These are phyloP conservation scores for Eupeodes luniger DNA, from an alignment of 2,888 invertebrate genomes.

Conservation along the genomic window DNA sequence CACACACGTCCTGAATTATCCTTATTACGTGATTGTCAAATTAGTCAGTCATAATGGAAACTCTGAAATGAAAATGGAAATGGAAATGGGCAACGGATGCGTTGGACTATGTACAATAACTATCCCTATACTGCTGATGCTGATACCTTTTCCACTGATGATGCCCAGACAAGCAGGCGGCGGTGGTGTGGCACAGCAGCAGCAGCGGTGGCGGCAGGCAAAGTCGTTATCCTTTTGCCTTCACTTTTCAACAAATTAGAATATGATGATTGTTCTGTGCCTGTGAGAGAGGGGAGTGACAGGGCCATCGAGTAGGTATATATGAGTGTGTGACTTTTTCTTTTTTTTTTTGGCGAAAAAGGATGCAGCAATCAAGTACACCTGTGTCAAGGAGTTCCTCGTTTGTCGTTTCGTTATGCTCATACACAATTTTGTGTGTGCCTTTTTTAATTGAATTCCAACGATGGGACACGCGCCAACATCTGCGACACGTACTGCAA, in stretches of 20 bases:
- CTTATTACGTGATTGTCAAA: constrained; percentile 69
- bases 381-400: constrained; percentile 67
- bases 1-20: constrained; percentile 40
- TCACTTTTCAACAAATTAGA: constrained; percentile 67
- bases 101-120: constrained; percentile 10
- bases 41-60: constrained; percentile 52
- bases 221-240: constrained; percentile 65
- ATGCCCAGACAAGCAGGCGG: constrained; percentile 4
- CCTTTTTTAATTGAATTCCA: constrained; percentile 82
- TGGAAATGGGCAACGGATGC: constrained; percentile 35
- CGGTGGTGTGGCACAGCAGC: no score
- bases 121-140: background rate
- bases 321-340: constrained; percentile 6
- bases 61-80: constrained; percentile 16
- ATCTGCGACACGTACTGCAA: constrained; percentile 75
- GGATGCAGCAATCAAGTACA: constrained; percentile 74
- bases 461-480: constrained; percentile 76
- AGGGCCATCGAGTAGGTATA: background rate
- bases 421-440: constrained; percentile 9
- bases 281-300: background rate
- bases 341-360: constrained; percentile 53
- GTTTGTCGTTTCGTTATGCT: constrained; percentile 25
- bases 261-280: constrained; percentile 61
- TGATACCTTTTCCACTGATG: constrained; percentile 18
- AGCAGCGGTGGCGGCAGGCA: background rate